These are phyloP conservation scores for Eremophila alpestris DNA, from an alignment of 2,797 vertebrate genomes.

Conservation along the genomic window DNA sequence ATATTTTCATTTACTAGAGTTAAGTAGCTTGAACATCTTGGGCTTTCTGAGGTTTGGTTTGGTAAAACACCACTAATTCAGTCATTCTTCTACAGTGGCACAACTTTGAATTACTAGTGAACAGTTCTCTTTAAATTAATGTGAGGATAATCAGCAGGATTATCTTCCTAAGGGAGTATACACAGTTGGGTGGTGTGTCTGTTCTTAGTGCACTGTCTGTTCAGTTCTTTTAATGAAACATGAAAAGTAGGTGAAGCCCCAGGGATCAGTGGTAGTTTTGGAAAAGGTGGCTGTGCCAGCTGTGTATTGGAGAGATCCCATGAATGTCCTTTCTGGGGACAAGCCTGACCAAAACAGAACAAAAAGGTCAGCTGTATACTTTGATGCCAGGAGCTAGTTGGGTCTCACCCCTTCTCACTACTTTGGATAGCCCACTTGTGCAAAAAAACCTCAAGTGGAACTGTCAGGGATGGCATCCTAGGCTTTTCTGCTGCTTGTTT, in stretches of 20 bases:
- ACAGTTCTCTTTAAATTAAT: not conserved
- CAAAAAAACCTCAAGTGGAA: not conserved
- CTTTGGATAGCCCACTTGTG: not conserved
- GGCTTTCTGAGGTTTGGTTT: not conserved
- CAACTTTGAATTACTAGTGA: not conserved
- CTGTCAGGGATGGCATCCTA: not conserved
- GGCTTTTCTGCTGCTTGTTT: not conserved
- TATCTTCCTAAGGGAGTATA: not conserved
- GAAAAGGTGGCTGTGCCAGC: not conserved
- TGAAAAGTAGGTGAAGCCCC: not conserved
- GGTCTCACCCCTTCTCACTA: not conserved
- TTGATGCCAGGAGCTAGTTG: not conserved
- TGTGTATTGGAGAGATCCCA: not conserved
- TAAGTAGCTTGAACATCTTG: not conserved
- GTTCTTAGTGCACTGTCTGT: not conserved
- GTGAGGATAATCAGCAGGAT: not conserved
- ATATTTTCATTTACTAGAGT: not conserved
- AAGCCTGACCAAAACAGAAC: not conserved
- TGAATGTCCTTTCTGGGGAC: not conserved
- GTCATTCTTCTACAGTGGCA: not conserved
- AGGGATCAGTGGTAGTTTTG: not conserved
- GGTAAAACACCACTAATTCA: not conserved
- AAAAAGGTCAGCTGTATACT: not conserved
- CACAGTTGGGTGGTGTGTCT: not conserved
- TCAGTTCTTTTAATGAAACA: not conserved